Percentiles rank a stretch among this genome's conserved stretches.
Conservation (phyloP, 1,140 invertebrate species). For the Pachypeltis micranthus region DNA sequence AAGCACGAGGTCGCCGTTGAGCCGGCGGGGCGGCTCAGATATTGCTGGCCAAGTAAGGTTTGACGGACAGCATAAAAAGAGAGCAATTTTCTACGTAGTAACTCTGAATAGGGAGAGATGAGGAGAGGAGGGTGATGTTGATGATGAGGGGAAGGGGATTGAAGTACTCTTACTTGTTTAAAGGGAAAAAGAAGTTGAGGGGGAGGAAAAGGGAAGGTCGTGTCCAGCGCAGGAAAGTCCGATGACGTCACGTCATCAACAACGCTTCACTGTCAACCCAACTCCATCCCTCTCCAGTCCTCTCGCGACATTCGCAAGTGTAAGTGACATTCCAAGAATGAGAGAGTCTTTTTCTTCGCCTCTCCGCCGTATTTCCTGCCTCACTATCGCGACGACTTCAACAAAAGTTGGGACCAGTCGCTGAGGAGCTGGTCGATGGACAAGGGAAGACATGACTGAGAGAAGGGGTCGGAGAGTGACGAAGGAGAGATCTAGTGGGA, state of each 20-base stretch:
- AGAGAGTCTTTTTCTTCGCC: not conserved
- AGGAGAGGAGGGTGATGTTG: not conserved
- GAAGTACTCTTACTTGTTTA: no score
- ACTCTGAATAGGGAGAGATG: conserved; percentile 3
- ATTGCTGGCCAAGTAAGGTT: not conserved
- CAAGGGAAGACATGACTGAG: no score
- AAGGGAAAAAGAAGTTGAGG: no score
- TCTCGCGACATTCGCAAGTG: no score
- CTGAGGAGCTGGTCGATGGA: no score
- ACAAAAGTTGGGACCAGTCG: no score
- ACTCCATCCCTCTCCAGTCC: not conserved
- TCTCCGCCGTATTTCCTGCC: not conserved
- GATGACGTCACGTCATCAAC: conserved; percentile 15
- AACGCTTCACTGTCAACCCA: conserved; percentile 14
- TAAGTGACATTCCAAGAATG: not conserved
- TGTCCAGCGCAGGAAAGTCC: conserved; percentile 10
- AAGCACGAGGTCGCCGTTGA: no score
- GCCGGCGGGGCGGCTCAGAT: no score
- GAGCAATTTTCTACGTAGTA: conserved; percentile 16
- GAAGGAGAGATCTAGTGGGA: no score
- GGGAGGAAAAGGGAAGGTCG: not conserved
- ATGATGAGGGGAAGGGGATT: not conserved
- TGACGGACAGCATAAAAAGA: conserved; percentile 16
- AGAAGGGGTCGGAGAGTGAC: no score
- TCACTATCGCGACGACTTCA: no score